Evolutionary conservation across 2,888 invertebrate genomes (phyloP), one percentile per base, ranked within the genome.

Genomic region (Hedya salicella): DNA sequence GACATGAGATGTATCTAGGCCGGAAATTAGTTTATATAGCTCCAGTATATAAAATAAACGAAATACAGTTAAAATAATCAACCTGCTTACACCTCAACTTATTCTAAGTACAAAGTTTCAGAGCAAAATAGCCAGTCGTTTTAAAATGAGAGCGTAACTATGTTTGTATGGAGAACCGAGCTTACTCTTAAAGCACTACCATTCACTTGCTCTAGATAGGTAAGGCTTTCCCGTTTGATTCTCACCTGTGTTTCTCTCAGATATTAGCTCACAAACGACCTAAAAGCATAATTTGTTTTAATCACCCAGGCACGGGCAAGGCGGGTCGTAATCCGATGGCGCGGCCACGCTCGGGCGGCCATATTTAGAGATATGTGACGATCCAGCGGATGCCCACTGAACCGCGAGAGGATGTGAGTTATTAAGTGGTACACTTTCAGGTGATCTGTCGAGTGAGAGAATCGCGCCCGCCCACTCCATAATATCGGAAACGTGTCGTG

Each of bases 361-460:
- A 86, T 91, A 91, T 91, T 92, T 91, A 90, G 91, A 91, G 88
- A 89, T 90, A 85, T 87, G 91, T 90, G 91, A 89, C 92, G 90
- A 88, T 88, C 87, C 91, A 91, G 84, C 88, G 91, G 80, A 78
- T 88, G 90, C 89, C 86, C 92, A 92, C 78, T 92, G 92, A 91
- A 86, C 92, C 89, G 91, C 80, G 82, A 83, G 85, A 87, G 89
- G 91, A 91, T 89, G 91, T 88, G 91, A 91, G 91, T 89, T 87
- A 91, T 91, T 91, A 90, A 90, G 89, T 90, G 88, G 88, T 89
- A 89, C 89, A 89, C 88, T 88, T 89, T 89, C 92, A 91, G 89
- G 87, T 91, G 91, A 91, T 90, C 91, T 88, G 87, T 89, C 89
- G 89, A 89, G 89, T 91, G 92, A 89, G 90, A 91, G 86, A 87